Evolutionary conservation across 2,113 vertebrate species (phyloP).

Genomic region (Edolisoma coerulescens): DNA sequence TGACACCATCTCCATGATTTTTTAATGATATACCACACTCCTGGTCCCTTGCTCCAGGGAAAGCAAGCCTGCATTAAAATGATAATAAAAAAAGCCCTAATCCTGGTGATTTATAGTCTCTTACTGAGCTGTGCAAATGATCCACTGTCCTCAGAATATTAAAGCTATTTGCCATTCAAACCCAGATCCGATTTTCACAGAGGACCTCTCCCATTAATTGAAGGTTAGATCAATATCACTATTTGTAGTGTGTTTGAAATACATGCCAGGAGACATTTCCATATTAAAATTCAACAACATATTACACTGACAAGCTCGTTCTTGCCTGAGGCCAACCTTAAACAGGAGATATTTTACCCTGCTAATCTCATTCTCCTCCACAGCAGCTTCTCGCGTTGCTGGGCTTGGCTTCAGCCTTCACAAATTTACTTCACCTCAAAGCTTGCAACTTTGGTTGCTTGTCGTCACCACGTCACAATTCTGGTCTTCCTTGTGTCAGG

Average conservation of each 20-base stretch:
- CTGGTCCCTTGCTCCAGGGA: neutral
- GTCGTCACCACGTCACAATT: neutral
- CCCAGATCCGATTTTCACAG: neutral
- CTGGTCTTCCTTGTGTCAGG: neutral
- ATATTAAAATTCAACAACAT: constrained; percentile 25
- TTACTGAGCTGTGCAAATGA: neutral
- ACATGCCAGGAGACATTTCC: neutral
- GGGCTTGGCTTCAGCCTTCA: neutral
- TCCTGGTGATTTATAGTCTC: constrained; percentile 4
- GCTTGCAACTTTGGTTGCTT: neutral
- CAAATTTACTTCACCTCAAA: neutral
- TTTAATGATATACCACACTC: neutral
- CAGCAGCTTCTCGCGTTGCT: neutral
- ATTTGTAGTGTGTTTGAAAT: neutral
- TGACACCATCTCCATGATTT: neutral
- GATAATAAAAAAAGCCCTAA: neutral
- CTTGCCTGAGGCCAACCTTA: neutral
- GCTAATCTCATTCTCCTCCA: neutral
- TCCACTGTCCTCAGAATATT: neutral
- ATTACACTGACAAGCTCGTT: neutral
- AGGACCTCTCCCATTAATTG: neutral
- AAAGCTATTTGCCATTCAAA: neutral
- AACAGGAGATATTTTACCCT: neutral
- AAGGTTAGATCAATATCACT: constrained; percentile 22
- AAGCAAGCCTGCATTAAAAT: neutral